Evolutionary conservation across 2,113 vertebrate genomes (phyloP).

Genomic region (Gambusia affinis): DNA sequence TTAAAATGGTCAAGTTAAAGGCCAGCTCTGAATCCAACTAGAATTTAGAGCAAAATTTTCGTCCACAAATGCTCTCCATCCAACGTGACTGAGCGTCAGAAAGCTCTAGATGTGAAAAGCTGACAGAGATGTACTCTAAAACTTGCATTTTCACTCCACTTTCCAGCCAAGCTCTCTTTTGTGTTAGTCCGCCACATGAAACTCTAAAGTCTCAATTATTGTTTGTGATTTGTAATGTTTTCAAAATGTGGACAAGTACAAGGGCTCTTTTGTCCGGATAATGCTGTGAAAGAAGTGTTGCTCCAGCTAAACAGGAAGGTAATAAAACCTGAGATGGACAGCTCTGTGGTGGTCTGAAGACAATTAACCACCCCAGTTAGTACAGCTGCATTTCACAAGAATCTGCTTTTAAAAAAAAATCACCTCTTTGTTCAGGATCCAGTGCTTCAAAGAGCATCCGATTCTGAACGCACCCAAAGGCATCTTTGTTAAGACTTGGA

Average conservation of each 20-base stretch:
- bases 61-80: neutral
- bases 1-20: neutral
- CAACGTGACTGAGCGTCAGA: neutral
- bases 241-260: no score
- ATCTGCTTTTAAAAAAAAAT: neutral
- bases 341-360: neutral
- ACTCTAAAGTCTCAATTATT: no score
- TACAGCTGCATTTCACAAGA: constrained; percentile 5
- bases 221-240: no score
- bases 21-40: neutral
- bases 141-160: neutral
- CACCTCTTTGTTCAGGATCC: neutral
- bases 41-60: neutral
- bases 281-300: constrained; percentile 5
- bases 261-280: no score
- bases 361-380: neutral
- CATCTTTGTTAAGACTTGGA: constrained; percentile 3
- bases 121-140: neutral
- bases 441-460: constrained; percentile 2
- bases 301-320: neutral
- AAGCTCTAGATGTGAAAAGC: neutral
- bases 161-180: neutral
- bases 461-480: constrained; percentile 11
- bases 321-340: constrained; percentile 11
- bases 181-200: neutral